These are phyloP conservation scores for Anguilla japonica DNA, from an alignment of 2,113 vertebrate species.

Conservation along the genomic window DNA sequence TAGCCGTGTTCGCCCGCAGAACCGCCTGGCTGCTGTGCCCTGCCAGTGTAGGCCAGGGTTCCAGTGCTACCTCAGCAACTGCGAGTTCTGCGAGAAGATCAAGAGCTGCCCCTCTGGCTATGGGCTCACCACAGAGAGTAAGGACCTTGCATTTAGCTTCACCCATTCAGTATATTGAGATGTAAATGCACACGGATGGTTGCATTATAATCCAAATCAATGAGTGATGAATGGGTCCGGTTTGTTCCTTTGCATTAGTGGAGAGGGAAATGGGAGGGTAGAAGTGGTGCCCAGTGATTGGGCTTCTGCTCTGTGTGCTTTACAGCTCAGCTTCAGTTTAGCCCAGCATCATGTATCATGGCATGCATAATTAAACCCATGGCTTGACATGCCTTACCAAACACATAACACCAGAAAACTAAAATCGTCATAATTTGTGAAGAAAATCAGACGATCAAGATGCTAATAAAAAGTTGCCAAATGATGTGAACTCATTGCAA, in stretches of 20 bases:
- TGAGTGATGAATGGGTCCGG: background rate
- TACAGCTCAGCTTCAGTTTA: background rate
- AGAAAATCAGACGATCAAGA: background rate
- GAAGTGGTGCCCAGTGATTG: background rate
- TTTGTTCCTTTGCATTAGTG: background rate
- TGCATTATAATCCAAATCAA: background rate
- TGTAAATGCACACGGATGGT: background rate
- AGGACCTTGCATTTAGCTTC: constrained; percentile 2
- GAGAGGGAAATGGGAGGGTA: background rate
- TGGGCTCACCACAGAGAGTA: constrained; percentile 64
- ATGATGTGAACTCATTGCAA: background rate
- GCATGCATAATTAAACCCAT: background rate
- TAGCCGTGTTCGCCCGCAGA: constrained; percentile 61
- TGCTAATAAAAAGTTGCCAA: background rate
- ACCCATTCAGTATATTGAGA: background rate
- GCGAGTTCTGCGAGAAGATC: constrained; percentile 82
- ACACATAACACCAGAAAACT: background rate
- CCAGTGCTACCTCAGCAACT: constrained; percentile 81
- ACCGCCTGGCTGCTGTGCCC: constrained; percentile 67
- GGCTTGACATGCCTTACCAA: background rate
- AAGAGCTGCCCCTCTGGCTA: constrained; percentile 72
- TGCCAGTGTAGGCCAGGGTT: constrained; percentile 78
- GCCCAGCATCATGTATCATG: background rate
- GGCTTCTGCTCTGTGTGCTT: background rate
- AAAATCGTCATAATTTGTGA: background rate